Evolutionary conservation across 2,113 vertebrate species (phyloP).

Genomic region (Podilymbus podiceps): DNA sequence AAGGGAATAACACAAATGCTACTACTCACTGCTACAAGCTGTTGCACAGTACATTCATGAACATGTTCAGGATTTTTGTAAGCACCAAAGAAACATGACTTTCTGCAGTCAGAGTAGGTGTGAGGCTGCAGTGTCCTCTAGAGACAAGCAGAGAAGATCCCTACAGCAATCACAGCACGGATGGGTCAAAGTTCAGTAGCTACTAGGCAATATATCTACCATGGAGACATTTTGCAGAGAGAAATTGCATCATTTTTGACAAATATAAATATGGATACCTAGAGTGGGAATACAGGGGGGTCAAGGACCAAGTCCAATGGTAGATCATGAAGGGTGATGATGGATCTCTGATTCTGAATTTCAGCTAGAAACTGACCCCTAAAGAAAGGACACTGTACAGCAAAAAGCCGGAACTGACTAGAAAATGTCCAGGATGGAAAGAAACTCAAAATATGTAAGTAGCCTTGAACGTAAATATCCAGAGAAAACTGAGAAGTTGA

Average conservation of each 20-base stretch:
- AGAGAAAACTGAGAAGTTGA: not conserved
- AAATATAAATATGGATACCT: not conserved
- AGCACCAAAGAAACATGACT: not conserved
- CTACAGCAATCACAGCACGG: rapidly evolving
- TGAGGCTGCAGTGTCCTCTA: not conserved
- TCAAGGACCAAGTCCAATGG: not conserved
- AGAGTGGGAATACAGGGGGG: not conserved
- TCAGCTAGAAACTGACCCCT: not conserved
- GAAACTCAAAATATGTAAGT: not conserved
- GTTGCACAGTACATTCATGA: not conserved
- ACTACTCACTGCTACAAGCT: not conserved
- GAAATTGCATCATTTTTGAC: not conserved
- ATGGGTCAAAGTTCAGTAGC: not conserved
- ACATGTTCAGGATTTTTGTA: not conserved
- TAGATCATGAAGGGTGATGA: not conserved
- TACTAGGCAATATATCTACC: not conserved
- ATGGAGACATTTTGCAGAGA: not conserved
- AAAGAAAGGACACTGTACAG: not conserved
- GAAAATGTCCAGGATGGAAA: not conserved
- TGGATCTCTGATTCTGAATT: not conserved
- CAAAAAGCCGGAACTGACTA: not conserved
- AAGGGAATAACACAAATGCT: not conserved
- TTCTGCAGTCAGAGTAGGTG: not conserved
- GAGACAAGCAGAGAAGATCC: not conserved
- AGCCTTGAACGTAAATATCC: not conserved